Evolutionary conservation across 2,797 vertebrate genomes (phyloP).

Genomic region (Petrocephalus schoutedeni): DNA sequence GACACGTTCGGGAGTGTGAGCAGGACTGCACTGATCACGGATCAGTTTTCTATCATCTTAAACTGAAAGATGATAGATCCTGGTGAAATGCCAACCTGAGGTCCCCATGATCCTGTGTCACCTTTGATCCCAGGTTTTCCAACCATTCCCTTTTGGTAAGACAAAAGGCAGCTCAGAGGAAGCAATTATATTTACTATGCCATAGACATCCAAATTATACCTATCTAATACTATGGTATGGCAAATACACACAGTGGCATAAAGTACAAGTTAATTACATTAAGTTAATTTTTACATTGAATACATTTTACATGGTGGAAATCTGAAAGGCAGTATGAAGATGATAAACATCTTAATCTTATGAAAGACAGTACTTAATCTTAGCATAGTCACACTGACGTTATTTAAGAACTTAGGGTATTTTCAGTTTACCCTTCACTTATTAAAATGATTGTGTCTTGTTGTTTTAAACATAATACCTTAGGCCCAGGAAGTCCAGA

Average conservation of each 20-base stretch:
- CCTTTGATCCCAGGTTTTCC: constrained; percentile 66
- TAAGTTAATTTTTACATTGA: neutral
- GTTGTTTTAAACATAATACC: constrained; percentile 27
- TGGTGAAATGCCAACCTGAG: constrained; percentile 53
- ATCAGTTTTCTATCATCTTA: neutral
- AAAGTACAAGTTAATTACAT: neutral
- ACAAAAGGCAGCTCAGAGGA: constrained; percentile 1
- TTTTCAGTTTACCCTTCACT: neutral
- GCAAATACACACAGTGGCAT: neutral
- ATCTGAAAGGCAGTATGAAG: neutral
- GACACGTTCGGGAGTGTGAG: neutral
- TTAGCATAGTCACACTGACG: neutral
- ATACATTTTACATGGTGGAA: neutral
- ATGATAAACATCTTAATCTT: neutral
- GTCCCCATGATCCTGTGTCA: constrained; percentile 59
- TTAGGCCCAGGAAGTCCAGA: constrained; percentile 29
- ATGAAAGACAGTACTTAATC: constrained; percentile 1
- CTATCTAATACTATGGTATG: neutral
- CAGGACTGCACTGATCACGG: neutral
- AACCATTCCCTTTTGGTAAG: constrained; percentile 55
- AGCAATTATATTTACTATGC: neutral
- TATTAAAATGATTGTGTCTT: neutral
- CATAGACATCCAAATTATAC: neutral
- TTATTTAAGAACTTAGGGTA: neutral
- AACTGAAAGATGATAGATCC: neutral